These are phyloP conservation scores for Poeciliopsis turneri DNA, from an alignment of 2,797 vertebrate genomes.

Conservation along the genomic window DNA sequence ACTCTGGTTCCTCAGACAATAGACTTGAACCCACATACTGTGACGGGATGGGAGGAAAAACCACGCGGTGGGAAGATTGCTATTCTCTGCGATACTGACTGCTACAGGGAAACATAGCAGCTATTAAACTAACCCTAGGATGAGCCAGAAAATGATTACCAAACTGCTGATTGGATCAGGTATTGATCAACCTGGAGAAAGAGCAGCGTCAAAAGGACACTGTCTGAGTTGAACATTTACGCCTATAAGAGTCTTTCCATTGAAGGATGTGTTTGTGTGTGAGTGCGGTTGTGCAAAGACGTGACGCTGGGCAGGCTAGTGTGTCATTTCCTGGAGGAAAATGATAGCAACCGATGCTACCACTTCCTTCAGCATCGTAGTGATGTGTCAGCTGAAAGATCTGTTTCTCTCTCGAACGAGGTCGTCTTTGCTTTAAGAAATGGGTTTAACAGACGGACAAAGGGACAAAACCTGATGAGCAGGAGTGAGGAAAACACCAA, in stretches of 20 bases:
- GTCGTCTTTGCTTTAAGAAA: background rate
- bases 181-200: background rate
- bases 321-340: constrained; percentile 79
- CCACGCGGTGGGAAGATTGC: constrained; percentile 27
- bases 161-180: background rate
- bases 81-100: constrained; percentile 14
- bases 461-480: background rate
- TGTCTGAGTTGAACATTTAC: background rate
- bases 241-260: background rate
- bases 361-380: constrained; percentile 71
- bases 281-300: constrained; percentile 19
- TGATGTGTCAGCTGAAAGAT: constrained; percentile 54
- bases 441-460: background rate
- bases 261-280: background rate
- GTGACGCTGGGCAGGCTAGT: constrained; percentile 20
- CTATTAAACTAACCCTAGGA: background rate
- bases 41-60: constrained; percentile 30
- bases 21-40: constrained; percentile 33
- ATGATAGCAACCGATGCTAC: constrained; percentile 61
- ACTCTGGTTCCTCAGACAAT: constrained; percentile 51
- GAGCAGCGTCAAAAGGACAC: background rate
- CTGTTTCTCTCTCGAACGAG: background rate
- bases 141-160: background rate
- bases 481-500: background rate
- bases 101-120: background rate